phyloP scores from a whole-genome alignment of 2,113 vertebrate species.

The Otus sunia region DNA sequence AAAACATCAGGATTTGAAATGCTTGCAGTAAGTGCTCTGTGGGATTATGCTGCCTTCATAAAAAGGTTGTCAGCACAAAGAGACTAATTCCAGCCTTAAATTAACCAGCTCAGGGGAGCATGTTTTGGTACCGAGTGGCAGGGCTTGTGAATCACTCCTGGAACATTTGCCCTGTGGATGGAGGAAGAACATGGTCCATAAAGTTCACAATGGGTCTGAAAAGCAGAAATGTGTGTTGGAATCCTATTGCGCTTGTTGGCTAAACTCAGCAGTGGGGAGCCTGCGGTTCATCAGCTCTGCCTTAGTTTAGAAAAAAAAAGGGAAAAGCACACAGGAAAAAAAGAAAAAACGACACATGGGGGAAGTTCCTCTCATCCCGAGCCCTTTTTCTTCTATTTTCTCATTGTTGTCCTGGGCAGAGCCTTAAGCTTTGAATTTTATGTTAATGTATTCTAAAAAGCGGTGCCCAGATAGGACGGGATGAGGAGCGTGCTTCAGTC shows the following conservation, averaged over 20 bases:
- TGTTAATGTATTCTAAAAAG: neutral
- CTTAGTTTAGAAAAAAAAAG: neutral
- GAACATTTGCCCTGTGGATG: neutral
- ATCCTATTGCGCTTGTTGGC: neutral
- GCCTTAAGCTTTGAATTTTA: neutral
- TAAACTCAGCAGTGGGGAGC: neutral
- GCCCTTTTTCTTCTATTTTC: neutral
- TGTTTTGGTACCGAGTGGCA: neutral
- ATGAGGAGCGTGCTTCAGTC: neutral
- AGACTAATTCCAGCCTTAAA: constrained; percentile 40
- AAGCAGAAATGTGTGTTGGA: neutral
- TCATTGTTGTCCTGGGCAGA: neutral
- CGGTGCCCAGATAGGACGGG: neutral
- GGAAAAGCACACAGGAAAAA: neutral
- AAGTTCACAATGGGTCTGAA: constrained; percentile 19
- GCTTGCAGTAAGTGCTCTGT: constrained; percentile 8
- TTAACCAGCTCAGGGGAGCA: constrained; percentile 28
- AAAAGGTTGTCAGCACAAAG: constrained; percentile 46
- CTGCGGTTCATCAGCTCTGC: neutral
- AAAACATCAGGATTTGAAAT: constrained; percentile 50
- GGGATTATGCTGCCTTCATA: constrained; percentile 30
- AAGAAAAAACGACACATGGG: too few species aligned
- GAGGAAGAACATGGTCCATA: neutral
- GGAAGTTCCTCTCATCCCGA: neutral
- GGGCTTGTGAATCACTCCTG: constrained; percentile 12